phyloP scores from a whole-genome alignment of 37 sponge, comb jelly and placozoan genomes.

The Halisarca cf. caerulea region DNA sequence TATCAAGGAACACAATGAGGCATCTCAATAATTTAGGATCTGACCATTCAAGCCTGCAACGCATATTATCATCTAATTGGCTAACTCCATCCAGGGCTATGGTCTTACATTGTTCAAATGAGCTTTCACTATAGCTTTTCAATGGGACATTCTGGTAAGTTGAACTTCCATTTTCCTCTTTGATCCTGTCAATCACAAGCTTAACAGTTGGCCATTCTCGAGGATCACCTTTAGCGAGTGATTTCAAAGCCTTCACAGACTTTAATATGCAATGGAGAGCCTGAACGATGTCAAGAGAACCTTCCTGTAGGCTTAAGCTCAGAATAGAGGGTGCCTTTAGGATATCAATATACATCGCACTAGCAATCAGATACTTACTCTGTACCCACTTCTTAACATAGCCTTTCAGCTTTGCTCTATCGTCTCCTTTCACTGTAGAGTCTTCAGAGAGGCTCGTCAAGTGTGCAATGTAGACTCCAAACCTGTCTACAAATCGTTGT shows the following conservation, averaged over 20 bases:
- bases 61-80: slow-evolving; percentile 35
- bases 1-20: slow-evolving; percentile 48
- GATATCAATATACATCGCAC: background rate
- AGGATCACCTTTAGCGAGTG: background rate
- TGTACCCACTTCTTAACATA: background rate
- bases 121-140: background rate
- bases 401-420: background rate
- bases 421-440: background rate
- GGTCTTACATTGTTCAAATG: background rate
- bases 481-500: background rate
- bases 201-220: background rate
- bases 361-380: background rate
- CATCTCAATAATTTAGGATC: slow-evolving; percentile 43
- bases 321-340: slow-evolving; percentile 3
- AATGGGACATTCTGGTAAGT: background rate
- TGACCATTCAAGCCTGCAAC: slow-evolving; percentile 49
- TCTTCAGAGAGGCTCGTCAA: background rate
- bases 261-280: background rate
- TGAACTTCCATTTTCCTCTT: background rate
- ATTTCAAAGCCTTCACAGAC: background rate
- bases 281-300: background rate
- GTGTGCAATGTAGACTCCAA: background rate
- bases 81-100: slow-evolving; percentile 24
- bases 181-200: background rate
- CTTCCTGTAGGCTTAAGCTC: background rate